Evolutionary conservation across 2,113 vertebrate species (phyloP).

Genomic region (Campylorhamphus procurvoides): DNA sequence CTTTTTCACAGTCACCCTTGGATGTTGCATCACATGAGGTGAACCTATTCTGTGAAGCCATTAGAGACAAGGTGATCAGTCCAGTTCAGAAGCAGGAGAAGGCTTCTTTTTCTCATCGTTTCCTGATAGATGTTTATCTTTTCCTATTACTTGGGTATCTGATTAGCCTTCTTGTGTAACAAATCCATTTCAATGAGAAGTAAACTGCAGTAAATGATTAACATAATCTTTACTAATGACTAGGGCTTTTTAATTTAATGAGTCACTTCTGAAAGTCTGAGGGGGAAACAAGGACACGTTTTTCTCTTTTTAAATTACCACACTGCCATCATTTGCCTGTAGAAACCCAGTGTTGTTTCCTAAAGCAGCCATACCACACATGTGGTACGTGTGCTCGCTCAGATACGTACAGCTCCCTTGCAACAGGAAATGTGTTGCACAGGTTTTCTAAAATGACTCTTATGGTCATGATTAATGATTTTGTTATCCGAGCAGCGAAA

Average conservation of each 20-base stretch:
- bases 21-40: not conserved
- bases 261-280: slow-evolving; percentile 39
- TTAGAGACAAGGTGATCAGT: not conserved
- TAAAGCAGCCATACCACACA: not conserved
- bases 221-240: slow-evolving; percentile 53
- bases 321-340: not conserved
- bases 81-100: not conserved
- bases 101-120: not conserved
- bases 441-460: not conserved
- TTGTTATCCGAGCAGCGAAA: slow-evolving; percentile 41
- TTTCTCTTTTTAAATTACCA: not conserved
- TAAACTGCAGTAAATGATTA: slow-evolving; percentile 51
- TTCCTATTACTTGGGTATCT: not conserved
- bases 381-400: not conserved
- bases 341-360: not conserved
- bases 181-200: slow-evolving; percentile 46
- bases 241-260: slow-evolving; percentile 23
- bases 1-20: not conserved
- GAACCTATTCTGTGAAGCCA: not conserved
- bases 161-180: slow-evolving; percentile 44
- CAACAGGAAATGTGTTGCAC: not conserved
- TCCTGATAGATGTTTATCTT: not conserved
- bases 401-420: not conserved
- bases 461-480: slow-evolving; percentile 27
- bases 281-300: not conserved